These are phyloP conservation scores for Chrysolina haemoptera DNA, from an alignment of 2,888 invertebrate genomes.

Conservation along the genomic window DNA sequence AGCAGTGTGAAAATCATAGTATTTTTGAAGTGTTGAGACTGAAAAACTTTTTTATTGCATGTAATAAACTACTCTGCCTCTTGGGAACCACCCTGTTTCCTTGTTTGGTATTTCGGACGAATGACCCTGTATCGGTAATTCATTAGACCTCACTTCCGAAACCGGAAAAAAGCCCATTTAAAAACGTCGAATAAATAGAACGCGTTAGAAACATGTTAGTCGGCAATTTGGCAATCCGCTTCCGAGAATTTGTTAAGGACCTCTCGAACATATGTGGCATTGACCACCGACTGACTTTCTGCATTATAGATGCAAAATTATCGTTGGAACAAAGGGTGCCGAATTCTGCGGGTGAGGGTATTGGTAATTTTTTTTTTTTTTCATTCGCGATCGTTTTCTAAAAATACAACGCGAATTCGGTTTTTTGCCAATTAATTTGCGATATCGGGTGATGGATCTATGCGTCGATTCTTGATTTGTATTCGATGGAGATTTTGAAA, in stretches of 20 bases:
- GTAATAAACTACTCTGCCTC: too few relatives aligned
- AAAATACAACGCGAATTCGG: background rate
- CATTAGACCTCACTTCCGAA: constrained; percentile 36
- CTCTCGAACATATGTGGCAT: constrained; percentile 51
- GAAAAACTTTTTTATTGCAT: too few relatives aligned
- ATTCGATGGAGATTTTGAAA: background rate
- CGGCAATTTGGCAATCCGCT: constrained; percentile 51
- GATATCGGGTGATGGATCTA: constrained; percentile 11
- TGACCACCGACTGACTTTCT: constrained; percentile 54
- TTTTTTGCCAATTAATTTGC: constrained; percentile 36
- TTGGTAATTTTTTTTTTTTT: background rate
- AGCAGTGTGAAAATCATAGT: background rate
- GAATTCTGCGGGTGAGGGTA: background rate
- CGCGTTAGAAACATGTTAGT: constrained; percentile 58
- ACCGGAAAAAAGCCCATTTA: constrained; percentile 25
- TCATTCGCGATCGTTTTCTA: background rate
- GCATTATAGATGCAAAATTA: constrained; percentile 51
- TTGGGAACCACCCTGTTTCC: background rate
- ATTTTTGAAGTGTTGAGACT: too few relatives aligned
- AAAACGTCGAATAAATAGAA: constrained; percentile 29
- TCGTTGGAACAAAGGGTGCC: constrained; percentile 41
- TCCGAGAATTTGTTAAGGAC: constrained; percentile 56
- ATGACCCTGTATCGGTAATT: constrained; percentile 22
- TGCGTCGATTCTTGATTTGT: constrained; percentile 9
- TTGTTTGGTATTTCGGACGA: background rate